Percentiles rank a stretch among this genome's conserved stretches.
Conservation (phyloP, 1,140 invertebrate genomes). For the Pseudomyrmex sp. region DNA sequence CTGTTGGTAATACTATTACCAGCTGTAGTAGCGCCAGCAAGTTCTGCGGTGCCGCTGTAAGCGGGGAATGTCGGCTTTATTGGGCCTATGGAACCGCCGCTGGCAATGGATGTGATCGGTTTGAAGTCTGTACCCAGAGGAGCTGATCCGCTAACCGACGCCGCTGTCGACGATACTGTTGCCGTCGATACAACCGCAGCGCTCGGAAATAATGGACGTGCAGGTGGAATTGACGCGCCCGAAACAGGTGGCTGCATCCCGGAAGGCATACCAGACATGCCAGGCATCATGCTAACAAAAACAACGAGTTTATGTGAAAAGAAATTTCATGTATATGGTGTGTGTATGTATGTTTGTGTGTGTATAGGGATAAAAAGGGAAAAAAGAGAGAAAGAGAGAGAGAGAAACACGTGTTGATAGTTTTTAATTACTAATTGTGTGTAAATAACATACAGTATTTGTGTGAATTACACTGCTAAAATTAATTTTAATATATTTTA, state of each 20-base stretch:
- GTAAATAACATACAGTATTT: neutral
- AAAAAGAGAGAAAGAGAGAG: no score
- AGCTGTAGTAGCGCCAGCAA: slow-evolving; percentile 72
- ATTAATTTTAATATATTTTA: neutral
- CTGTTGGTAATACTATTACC: slow-evolving; percentile 79
- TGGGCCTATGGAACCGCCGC: slow-evolving; percentile 83
- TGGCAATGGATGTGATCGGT: slow-evolving; percentile 86
- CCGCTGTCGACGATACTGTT: slow-evolving; percentile 85
- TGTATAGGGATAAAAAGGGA: no score
- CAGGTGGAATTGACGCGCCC: slow-evolving; percentile 87
- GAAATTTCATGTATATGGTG: neutral
- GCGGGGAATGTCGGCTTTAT: slow-evolving; percentile 93
- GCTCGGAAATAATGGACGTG: slow-evolving; percentile 91
- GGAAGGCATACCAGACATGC: slow-evolving; percentile 86
- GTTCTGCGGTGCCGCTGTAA: slow-evolving; percentile 84
- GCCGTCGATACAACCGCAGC: slow-evolving; percentile 86
- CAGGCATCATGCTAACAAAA: slow-evolving; percentile 82
- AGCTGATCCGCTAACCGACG: slow-evolving; percentile 80
- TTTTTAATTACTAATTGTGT: neutral
- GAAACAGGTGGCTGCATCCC: slow-evolving; percentile 85
- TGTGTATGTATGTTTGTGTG: neutral
- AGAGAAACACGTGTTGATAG: no score
- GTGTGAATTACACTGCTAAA: neutral
- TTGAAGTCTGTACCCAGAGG: slow-evolving; percentile 89
- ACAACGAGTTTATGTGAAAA: neutral